phyloP scores from a whole-genome alignment of 2,113 vertebrate species.

The Synchiropus splendidus region DNA sequence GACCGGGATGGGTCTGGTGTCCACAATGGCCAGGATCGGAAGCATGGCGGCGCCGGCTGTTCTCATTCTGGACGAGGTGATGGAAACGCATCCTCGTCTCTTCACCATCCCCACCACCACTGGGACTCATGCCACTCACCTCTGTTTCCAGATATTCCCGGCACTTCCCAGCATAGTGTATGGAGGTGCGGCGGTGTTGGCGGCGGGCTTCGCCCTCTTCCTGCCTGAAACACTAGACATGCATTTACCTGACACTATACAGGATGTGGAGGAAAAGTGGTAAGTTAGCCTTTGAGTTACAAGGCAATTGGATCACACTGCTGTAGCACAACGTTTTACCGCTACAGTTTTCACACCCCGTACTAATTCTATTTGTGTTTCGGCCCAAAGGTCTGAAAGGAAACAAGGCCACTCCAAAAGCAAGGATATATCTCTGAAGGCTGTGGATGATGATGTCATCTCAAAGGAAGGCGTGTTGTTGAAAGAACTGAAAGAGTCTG shows the following conservation, averaged over 20 bases:
- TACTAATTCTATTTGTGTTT: neutral
- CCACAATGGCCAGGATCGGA: slow-evolving; percentile 80
- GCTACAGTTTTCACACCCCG: neutral
- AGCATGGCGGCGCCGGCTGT: slow-evolving; percentile 83
- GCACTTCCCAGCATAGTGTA: slow-evolving; percentile 75
- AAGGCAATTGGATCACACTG: neutral
- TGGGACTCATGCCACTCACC: neutral
- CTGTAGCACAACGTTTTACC: neutral
- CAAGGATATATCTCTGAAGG: neutral
- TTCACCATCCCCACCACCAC: neutral
- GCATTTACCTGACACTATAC: slow-evolving; percentile 77
- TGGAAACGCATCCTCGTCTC: too few species aligned
- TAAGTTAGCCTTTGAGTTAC: slow-evolving; percentile 9
- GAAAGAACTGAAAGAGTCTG: slow-evolving; percentile 44
- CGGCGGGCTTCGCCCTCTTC: slow-evolving; percentile 59
- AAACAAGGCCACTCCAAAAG: neutral
- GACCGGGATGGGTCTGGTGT: slow-evolving; percentile 81
- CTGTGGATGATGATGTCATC: neutral
- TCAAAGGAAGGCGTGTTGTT: slow-evolving; percentile 10
- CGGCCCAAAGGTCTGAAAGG: slow-evolving; percentile 17
- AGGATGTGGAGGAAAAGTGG: slow-evolving; percentile 72
- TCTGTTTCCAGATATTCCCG: slow-evolving; percentile 54
- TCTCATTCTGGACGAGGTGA: slow-evolving; percentile 76
- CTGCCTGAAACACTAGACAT: slow-evolving; percentile 78
- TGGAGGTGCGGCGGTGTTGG: slow-evolving; percentile 62